Percentiles rank a stretch among this genome's conserved stretches.
Conservation (phyloP, 2,797 vertebrate genomes). For the Mycteria americana region DNA sequence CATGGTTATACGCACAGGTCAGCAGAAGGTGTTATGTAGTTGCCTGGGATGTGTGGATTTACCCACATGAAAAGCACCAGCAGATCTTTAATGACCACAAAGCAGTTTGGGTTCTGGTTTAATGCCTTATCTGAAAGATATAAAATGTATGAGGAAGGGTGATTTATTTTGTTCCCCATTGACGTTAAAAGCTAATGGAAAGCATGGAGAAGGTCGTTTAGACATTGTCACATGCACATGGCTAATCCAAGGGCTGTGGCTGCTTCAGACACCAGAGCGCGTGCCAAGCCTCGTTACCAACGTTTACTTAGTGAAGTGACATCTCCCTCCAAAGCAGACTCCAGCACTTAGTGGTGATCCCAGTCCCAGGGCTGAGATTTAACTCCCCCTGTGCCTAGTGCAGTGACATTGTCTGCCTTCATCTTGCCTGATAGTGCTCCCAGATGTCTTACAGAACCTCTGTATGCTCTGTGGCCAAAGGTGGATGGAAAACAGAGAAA, state of each 20-base stretch:
- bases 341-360: not conserved
- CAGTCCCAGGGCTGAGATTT: not conserved
- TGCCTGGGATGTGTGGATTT: not conserved
- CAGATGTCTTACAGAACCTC: not conserved
- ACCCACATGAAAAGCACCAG: not conserved
- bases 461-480: not conserved
- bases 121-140: not conserved
- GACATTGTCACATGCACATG: not conserved
- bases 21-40: not conserved
- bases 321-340: not conserved
- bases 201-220: not conserved
- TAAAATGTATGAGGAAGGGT: not conserved
- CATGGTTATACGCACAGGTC: not conserved
- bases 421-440: not conserved
- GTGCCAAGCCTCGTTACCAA: not conserved
- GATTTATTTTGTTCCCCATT: not conserved
- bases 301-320: not conserved
- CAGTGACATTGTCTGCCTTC: not conserved
- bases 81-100: not conserved
- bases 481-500: not conserved
- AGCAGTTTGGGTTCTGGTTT: not conserved
- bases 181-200: not conserved
- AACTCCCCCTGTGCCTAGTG: accelerated
- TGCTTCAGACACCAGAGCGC: not conserved
- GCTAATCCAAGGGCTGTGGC: not conserved